Conservation (phyloP, 2,113 vertebrate species). For the Cyanoramphus novaezelandiae region DNA sequence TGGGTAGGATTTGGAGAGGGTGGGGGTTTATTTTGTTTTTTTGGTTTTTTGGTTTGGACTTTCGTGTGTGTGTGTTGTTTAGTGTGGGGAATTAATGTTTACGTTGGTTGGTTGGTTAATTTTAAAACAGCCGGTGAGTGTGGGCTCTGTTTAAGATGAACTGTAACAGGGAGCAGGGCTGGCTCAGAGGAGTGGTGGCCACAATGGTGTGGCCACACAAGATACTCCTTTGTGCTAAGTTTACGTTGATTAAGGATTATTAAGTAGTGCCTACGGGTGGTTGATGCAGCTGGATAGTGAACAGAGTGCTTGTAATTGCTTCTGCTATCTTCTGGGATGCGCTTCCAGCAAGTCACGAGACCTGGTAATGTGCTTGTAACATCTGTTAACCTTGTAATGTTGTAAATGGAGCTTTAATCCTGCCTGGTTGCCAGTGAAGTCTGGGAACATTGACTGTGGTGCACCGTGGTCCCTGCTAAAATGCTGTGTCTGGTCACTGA, state of each 20-base stretch:
- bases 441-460: not conserved
- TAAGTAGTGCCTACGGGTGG: not conserved
- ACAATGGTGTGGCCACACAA: not conserved
- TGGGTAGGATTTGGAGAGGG: not conserved
- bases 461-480: not conserved
- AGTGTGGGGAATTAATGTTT: not conserved
- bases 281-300: slow-evolving; percentile 13
- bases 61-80: not conserved
- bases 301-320: slow-evolving; percentile 14
- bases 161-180: not conserved
- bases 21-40: not conserved
- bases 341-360: slow-evolving; percentile 30
- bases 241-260: not conserved
- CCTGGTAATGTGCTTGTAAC: not conserved
- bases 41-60: not conserved
- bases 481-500: not conserved
- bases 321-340: slow-evolving; percentile 12
- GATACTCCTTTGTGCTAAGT: not conserved
- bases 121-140: not conserved
- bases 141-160: not conserved
- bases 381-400: slow-evolving; percentile 44
- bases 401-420: not conserved
- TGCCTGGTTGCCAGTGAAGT: not conserved
- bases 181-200: not conserved
- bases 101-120: not conserved